phyloP scores from a whole-genome alignment of 2,797 vertebrate genomes.

The Myotis pilosus region DNA sequence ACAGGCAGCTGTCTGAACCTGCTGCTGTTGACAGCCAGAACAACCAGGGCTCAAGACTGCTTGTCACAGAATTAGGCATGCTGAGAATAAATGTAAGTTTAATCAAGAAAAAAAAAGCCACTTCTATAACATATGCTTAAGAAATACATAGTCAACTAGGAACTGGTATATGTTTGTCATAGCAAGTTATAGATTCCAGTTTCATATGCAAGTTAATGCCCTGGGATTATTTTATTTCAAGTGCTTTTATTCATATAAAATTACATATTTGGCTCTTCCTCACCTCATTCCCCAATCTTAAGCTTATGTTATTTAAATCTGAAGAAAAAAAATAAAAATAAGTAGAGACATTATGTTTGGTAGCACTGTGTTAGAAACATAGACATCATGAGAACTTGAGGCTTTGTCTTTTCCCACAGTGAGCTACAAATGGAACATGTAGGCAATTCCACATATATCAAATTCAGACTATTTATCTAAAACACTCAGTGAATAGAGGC shows the following conservation, averaged over 20 bases:
- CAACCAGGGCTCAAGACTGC: not conserved
- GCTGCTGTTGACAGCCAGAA: not conserved
- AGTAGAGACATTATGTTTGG: not conserved
- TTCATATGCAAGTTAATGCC: not conserved
- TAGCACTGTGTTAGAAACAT: not conserved
- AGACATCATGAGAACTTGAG: not conserved
- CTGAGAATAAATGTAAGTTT: slow-evolving; percentile 47
- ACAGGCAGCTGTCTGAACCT: not conserved
- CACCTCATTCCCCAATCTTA: not conserved
- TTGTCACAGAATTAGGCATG: not conserved
- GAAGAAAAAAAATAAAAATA: slow-evolving; percentile 16
- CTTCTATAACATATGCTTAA: not conserved
- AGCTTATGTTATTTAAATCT: slow-evolving; percentile 4
- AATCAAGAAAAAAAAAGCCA: not conserved
- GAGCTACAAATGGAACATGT: not conserved
- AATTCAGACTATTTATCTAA: not conserved
- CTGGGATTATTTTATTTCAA: slow-evolving; percentile 12
- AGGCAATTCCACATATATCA: not conserved
- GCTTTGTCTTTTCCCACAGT: not conserved
- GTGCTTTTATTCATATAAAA: not conserved
- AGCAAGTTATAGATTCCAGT: not conserved
- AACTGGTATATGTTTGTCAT: not conserved
- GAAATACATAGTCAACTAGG: not conserved
- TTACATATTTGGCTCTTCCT: not conserved
- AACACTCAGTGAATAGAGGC: not conserved